A percentile compares a stretch with the other conserved stretches of the same genome.
These are phyloP conservation scores for Colletes gigas DNA, from an alignment of 1,140 invertebrate genomes.

Conservation along the genomic window DNA sequence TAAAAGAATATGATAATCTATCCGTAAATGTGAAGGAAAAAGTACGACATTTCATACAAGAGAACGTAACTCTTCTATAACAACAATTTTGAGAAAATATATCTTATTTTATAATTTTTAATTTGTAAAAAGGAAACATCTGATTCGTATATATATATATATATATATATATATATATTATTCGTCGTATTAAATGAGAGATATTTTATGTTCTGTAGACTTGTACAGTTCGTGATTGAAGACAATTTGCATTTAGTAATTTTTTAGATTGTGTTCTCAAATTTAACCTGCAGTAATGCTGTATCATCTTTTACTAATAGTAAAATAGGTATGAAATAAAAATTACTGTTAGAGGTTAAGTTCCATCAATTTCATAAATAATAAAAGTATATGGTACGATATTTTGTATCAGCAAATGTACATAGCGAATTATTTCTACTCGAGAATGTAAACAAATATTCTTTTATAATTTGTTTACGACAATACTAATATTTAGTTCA, in stretches of 20 bases:
- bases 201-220: conserved; percentile 24
- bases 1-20: neutral
- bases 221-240: conserved; percentile 16
- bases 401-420: conserved; percentile 34
- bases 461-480: neutral
- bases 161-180: neutral
- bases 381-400: conserved; percentile 24
- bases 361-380: conserved; percentile 5
- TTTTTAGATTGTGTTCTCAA: conserved; percentile 6
- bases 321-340: neutral
- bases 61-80: neutral
- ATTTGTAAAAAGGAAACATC: conserved; percentile 13
- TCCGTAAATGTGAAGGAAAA: neutral
- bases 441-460: conserved; percentile 12
- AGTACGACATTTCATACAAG: neutral
- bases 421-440: conserved; percentile 14
- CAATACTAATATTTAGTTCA: neutral
- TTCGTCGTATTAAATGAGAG: neutral
- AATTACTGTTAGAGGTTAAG: neutral
- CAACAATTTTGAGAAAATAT: conserved; percentile 1
- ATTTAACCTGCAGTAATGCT: conserved; percentile 7
- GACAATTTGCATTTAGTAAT: neutral
- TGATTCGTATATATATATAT: no score
- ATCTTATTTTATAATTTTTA: conserved; percentile 2
- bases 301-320: neutral